Base-by-base conservation (phyloP, 2,113 vertebrate genomes). In the Ranitomeya imitator region DNA sequence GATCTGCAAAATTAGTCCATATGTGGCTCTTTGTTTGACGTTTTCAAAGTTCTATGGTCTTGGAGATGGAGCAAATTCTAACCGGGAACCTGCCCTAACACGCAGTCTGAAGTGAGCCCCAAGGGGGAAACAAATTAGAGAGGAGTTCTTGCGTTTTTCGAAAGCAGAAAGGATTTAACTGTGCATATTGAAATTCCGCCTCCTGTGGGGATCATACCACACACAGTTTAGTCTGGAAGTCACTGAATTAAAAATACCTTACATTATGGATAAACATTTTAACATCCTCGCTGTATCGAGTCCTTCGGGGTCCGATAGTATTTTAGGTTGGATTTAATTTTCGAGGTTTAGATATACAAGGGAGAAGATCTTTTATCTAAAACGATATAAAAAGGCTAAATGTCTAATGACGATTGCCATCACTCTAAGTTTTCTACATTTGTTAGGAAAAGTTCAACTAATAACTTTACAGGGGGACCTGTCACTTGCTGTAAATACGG, bases 71-170 rank as follows among this genome's bases (percentile, higher is more conserved):
- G 6, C 0, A 0, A 83, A 67, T 78, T 83, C 80, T 74, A 89
- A 89, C 60, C 83, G 84, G 79, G 74, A 80, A 86, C 65, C 14
- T 77, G 21, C 69, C 51, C 60, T 78, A 79, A 55, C 26, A 19
- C 11, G 57, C 63, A 83, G 65, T 55, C 69, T 52, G 59, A 78
- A 79, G 67, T 45, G 74, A 18, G 21, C 88, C 89, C 90, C 89
- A 45, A 59, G 89, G 51, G n/a, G 59, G 45, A 81, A 88, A 91
- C 91, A 91, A 92, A 90, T 90, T 91, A 90, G 79, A 85, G 52
- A 89, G 54, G 45, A 79, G 73, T 76, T 85, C 87, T 89, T 89
- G 87, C 73, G 52, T 89, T 89, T 85, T 89, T 79, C 63, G 81
- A 65, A 78, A 63, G 87, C 69, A 85, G 73, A 85, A 89, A 57